These are phyloP conservation scores for Phaedon cochleariae DNA, from an alignment of 2,888 invertebrate species.

Conservation along the genomic window DNA sequence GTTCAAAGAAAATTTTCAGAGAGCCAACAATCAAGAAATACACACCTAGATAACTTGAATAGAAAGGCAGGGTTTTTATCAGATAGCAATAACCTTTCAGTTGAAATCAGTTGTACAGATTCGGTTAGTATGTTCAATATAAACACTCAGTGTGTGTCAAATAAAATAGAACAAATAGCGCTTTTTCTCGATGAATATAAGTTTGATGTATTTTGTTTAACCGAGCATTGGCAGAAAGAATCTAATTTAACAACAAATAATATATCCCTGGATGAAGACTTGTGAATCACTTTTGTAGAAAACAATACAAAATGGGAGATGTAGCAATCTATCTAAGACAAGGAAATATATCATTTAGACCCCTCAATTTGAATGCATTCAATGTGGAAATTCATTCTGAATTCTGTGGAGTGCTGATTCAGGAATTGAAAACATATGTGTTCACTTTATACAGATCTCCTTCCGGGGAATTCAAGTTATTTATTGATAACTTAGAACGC, in stretches of 20 bases:
- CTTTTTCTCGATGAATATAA: not conserved
- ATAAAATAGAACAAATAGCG: constrained; percentile 2
- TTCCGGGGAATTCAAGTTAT: too few relatives aligned
- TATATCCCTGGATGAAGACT: not conserved
- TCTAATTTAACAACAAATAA: not conserved
- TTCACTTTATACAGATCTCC: too few relatives aligned
- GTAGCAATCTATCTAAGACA: not conserved
- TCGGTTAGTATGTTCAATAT: constrained; percentile 16
- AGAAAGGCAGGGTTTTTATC: not conserved
- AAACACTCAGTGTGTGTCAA: constrained; percentile 15
- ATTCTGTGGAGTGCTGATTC: too few relatives aligned
- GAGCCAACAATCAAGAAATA: not conserved
- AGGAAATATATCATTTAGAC: not conserved
- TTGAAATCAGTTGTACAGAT: not conserved
- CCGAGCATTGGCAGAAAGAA: constrained; percentile 14
- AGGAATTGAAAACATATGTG: too few relatives aligned
- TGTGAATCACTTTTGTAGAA: constrained; percentile 1
- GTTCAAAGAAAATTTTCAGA: constrained; percentile 9
- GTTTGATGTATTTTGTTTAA: not conserved
- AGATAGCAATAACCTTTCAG: not conserved
- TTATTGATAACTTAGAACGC: too few relatives aligned
- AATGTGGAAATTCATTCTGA: too few relatives aligned
- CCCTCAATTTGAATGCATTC: too few relatives aligned
- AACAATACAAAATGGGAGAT: not conserved
- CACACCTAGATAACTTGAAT: not conserved